These are phyloP conservation scores for Drosophila repletoides DNA, from an alignment of 1,140 invertebrate species.

Conservation along the genomic window DNA sequence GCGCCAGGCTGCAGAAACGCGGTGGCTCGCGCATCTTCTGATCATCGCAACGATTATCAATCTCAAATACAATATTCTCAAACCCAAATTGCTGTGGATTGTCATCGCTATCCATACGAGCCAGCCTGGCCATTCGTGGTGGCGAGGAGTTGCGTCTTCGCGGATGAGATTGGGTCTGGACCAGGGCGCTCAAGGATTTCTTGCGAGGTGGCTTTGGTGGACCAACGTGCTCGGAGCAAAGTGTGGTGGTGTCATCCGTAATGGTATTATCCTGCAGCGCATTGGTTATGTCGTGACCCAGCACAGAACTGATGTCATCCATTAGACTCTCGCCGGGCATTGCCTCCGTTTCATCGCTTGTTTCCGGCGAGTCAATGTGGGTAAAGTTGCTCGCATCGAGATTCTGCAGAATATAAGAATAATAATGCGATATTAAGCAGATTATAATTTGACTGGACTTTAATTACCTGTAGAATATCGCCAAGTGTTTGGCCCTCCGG, in stretches of 20 bases:
- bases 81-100: constrained; percentile 86
- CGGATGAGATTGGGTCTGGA: constrained; percentile 67
- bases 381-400: constrained; percentile 85
- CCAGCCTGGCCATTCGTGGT: constrained; percentile 45
- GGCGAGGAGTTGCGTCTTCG: constrained; percentile 82
- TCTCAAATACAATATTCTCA: constrained; percentile 87
- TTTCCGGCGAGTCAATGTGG: constrained; percentile 91
- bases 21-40: constrained; percentile 84
- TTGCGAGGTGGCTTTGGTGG: constrained; percentile 63
- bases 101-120: constrained; percentile 82
- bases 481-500: constrained; percentile 59
- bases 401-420: constrained; percentile 39
- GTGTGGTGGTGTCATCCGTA: constrained; percentile 86
- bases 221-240: constrained; percentile 84
- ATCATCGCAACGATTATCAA: constrained; percentile 84
- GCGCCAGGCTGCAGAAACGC: constrained; percentile 88
- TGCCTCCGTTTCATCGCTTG: constrained; percentile 88
- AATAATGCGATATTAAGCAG: too few species aligned
- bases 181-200: constrained; percentile 60
- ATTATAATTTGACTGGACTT: not conserved
- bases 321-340: constrained; percentile 89
- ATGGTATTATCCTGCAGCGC: constrained; percentile 86
- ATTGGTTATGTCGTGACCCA: constrained; percentile 86
- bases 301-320: constrained; percentile 89
- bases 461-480: constrained; percentile 74